These are phyloP conservation scores for Papilio polytes DNA, from an alignment of 1,140 invertebrate species.

Conservation along the genomic window DNA sequence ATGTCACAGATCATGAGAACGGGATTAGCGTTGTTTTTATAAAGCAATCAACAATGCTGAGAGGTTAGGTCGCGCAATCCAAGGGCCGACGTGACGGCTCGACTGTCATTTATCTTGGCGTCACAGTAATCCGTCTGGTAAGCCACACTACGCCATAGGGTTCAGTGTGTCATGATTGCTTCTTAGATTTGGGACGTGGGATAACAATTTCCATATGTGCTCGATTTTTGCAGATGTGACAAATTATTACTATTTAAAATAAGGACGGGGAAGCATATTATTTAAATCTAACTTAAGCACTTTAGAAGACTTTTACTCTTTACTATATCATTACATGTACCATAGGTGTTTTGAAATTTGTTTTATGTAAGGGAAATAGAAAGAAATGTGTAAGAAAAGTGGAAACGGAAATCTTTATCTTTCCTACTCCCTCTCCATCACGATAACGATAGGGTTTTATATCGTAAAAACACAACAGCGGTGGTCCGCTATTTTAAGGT, in stretches of 20 bases:
- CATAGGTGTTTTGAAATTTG: not conserved
- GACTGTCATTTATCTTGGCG: constrained; percentile 28
- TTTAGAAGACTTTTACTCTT: not conserved
- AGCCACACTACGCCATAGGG: constrained; percentile 21
- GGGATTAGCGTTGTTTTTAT: constrained; percentile 28
- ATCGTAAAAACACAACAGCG: not conserved
- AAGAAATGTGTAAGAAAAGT: not conserved
- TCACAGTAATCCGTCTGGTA: constrained; percentile 25
- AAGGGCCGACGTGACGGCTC: constrained; percentile 6
- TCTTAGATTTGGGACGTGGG: constrained; percentile 22
- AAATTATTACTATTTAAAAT: not conserved
- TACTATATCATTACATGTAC: not conserved
- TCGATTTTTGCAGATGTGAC: constrained; percentile 22
- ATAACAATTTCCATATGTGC: constrained; percentile 7
- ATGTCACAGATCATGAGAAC: not conserved
- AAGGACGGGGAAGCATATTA: not conserved
- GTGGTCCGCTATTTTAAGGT: constrained; percentile 11
- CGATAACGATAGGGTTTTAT: not conserved
- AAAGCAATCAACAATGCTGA: constrained; percentile 24
- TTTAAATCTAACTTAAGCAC: not conserved
- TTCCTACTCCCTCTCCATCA: not conserved
- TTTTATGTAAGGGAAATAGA: not conserved
- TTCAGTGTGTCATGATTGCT: constrained; percentile 26
- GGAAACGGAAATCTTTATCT: not conserved
- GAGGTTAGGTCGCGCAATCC: constrained; percentile 10